Percentiles rank a stretch among this genome's conserved stretches.
These are phyloP conservation scores for Noctua fimbriata DNA, from an alignment of 2,888 invertebrate species.

Conservation along the genomic window DNA sequence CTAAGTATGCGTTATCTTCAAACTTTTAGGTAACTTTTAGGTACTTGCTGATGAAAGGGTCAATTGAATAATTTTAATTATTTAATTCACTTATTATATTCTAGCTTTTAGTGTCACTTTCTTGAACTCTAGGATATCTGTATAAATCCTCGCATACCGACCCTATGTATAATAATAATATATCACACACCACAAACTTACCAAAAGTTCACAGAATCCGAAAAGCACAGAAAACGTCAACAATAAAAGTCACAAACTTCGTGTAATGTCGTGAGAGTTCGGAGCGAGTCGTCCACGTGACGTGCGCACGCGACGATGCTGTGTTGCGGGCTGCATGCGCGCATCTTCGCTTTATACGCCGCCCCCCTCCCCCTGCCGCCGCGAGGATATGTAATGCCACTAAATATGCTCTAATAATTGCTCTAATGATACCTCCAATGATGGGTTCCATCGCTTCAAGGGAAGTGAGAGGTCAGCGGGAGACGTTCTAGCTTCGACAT, in stretches of 20 bases:
- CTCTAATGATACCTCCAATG: conserved; percentile 59
- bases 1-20: not conserved
- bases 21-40: not conserved
- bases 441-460: conserved; percentile 51
- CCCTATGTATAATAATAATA: conserved; percentile 1
- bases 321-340: conserved; percentile 72
- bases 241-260: conserved; percentile 64
- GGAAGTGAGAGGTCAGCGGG: conserved; percentile 57
- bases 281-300: conserved; percentile 58
- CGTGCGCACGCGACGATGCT: conserved; percentile 69
- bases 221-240: conserved; percentile 59
- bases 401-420: conserved; percentile 70
- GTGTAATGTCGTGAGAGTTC: conserved; percentile 41
- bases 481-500: conserved; percentile 4
- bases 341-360: conserved; percentile 82
- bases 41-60: not conserved
- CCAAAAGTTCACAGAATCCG: conserved; percentile 67
- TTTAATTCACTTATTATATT: not conserved
- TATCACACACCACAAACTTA: conserved; percentile 50
- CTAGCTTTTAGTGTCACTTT: not conserved
- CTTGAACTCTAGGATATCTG: not conserved
- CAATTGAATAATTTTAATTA: not conserved
- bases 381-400: conserved; percentile 66
- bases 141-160: not conserved
- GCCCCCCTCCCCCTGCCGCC: conserved; percentile 73